Conservation (phyloP, 2,888 invertebrate genomes). For the Seira musarum region DNA sequence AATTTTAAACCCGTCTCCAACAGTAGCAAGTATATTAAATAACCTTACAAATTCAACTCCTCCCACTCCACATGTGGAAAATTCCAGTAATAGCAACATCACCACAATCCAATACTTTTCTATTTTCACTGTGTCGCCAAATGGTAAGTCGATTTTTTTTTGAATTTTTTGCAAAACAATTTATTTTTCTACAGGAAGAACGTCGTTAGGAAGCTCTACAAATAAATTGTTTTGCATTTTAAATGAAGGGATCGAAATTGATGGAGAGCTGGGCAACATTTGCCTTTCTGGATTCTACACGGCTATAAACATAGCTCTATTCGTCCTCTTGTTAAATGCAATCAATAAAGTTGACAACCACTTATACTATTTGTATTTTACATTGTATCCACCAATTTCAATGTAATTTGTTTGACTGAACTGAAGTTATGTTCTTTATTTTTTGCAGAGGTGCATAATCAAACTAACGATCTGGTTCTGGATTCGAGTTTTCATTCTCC, state of each 20-base stretch:
- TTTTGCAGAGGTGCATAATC: conserved; percentile 55
- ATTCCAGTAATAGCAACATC: not conserved
- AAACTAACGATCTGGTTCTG: conserved; percentile 61
- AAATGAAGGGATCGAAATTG: conserved; percentile 40
- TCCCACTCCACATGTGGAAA: not conserved
- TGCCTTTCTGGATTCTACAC: conserved; percentile 47
- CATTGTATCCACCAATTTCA: too few relatives aligned
- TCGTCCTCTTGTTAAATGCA: conserved; percentile 47
- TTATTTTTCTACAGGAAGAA: too few relatives aligned
- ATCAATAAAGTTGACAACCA: conserved; percentile 32
- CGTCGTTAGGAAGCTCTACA: too few relatives aligned
- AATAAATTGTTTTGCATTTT: not conserved
- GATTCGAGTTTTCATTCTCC: conserved; percentile 49
- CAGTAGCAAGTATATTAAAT: not conserved
- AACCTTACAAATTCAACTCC: not conserved
- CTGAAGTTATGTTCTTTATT: too few relatives aligned
- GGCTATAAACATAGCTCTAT: conserved; percentile 34
- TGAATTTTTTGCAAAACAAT: not conserved
- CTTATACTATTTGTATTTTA: not conserved
- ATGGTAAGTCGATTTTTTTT: conserved; percentile 11
- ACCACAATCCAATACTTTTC: not conserved
- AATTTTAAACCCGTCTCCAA: not conserved
- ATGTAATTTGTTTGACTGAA: too few relatives aligned
- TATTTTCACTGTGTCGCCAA: conserved; percentile 16
- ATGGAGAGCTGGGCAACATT: conserved; percentile 44